phyloP scores from a whole-genome alignment of 2,113 vertebrate genomes.

The Condylura cristata region DNA sequence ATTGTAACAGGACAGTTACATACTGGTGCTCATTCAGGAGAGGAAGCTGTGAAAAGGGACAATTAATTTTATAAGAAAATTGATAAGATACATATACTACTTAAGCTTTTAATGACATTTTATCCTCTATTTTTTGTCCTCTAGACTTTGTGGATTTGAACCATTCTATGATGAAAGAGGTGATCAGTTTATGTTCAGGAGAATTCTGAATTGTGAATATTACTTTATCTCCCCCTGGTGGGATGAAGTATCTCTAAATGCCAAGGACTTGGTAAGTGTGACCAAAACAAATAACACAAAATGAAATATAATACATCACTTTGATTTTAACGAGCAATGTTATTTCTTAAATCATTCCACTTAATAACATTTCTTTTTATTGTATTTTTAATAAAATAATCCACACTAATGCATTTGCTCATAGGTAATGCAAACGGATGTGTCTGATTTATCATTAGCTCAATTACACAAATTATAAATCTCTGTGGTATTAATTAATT shows the following conservation, averaged over 20 bases:
- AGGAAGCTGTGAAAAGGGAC: not conserved
- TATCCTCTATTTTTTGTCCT: conserved; percentile 53
- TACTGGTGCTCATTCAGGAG: not conserved
- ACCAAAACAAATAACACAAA: conserved; percentile 32
- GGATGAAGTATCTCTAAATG: conserved; percentile 94
- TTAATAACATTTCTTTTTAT: not conserved
- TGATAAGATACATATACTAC: not conserved
- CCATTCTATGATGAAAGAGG: conserved; percentile 94
- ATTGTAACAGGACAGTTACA: not conserved
- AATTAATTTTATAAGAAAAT: not conserved
- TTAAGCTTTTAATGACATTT: conserved; percentile 39
- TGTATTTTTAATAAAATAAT: conserved; percentile 9
- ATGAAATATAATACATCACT: not conserved
- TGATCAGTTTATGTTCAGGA: conserved; percentile 94
- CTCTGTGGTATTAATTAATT: not conserved
- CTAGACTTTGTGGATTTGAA: conserved; percentile 93
- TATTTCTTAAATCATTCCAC: not conserved
- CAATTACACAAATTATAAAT: conserved; percentile 2
- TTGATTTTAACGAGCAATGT: not conserved
- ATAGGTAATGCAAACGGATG: not conserved
- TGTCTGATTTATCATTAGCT: not conserved
- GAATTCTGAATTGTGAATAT: conserved; percentile 94
- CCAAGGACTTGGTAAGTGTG: conserved; percentile 93
- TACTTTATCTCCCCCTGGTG: conserved; percentile 96
- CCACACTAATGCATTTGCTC: not conserved